A percentile compares a stretch with the other conserved stretches of the same genome.
phyloP scores from a whole-genome alignment of 2,888 invertebrate genomes.

The Platycnemis pennipes region DNA sequence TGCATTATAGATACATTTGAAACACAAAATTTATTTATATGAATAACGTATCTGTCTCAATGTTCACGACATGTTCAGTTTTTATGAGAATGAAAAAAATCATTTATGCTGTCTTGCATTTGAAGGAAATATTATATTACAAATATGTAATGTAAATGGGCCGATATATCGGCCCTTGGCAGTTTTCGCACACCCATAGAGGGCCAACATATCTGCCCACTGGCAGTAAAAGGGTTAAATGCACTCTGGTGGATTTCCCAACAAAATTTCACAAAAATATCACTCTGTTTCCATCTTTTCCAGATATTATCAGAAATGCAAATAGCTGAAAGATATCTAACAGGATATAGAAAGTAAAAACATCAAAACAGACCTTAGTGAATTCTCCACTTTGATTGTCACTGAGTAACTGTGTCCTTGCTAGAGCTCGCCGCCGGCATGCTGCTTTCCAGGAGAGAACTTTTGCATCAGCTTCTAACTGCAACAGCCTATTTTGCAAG shows the following conservation, averaged over 20 bases:
- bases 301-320: too few species aligned
- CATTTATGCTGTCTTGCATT: too few species aligned
- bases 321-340: not conserved
- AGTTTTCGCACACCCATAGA: not conserved
- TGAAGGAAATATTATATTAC: too few species aligned
- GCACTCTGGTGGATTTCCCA: too few species aligned
- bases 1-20: too few species aligned
- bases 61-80: too few species aligned
- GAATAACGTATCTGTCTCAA: too few species aligned
- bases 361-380: not conserved
- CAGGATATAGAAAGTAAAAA: not conserved
- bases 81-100: too few species aligned
- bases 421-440: not conserved
- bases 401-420: conserved; percentile 26
- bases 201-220: not conserved
- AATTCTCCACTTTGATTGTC: not conserved
- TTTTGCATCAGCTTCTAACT: conserved; percentile 28
- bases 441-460: conserved; percentile 46
- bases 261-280: too few species aligned
- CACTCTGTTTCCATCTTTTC: too few species aligned
- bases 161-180: not conserved
- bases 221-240: not conserved
- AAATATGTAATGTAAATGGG: not conserved
- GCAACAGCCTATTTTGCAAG: conserved; percentile 19
- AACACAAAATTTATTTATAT: too few species aligned